Evolutionary conservation across 1,140 invertebrate species (phyloP).

Genomic region (Heliconius melpomene): DNA sequence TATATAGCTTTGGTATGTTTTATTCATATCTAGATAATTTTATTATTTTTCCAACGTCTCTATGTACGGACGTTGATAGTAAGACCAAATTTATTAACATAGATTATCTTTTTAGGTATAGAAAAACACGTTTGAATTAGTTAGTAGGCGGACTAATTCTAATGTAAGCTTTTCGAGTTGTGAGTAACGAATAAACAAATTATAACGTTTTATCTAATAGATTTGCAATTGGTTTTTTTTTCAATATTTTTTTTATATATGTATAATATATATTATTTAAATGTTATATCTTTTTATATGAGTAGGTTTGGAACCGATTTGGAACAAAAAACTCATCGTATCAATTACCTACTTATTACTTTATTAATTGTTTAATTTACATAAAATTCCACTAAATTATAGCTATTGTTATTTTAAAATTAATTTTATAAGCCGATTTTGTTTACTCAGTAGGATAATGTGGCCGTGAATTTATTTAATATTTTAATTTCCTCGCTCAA

Average conservation of each 20-base stretch:
- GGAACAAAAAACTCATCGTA: neutral
- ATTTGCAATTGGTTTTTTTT: neutral
- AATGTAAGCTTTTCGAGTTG: constrained; percentile 4
- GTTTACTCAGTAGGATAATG: too few species aligned
- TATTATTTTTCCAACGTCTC: neutral
- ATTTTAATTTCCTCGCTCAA: too few species aligned
- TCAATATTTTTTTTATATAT: too few species aligned
- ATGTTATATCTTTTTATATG: too few species aligned
- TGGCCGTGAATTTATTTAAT: too few species aligned
- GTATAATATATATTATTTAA: neutral
- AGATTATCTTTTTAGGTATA: constrained; percentile 13
- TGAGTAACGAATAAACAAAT: neutral
- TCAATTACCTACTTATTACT: neutral
- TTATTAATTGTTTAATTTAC: neutral
- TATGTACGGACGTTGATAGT: neutral
- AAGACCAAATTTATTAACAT: constrained; percentile 1
- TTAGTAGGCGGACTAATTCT: constrained; percentile 14
- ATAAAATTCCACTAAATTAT: neutral
- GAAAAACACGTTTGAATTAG: constrained; percentile 4
- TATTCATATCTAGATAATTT: constrained; percentile 39
- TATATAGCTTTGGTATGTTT: constrained; percentile 27
- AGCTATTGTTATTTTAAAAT: neutral
- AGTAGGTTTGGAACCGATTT: neutral
- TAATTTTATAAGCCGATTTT: too few species aligned
- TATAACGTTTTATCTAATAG: neutral